Evolutionary conservation across 2,888 invertebrate genomes (phyloP).

Genomic region (Synergus laeviventris): DNA sequence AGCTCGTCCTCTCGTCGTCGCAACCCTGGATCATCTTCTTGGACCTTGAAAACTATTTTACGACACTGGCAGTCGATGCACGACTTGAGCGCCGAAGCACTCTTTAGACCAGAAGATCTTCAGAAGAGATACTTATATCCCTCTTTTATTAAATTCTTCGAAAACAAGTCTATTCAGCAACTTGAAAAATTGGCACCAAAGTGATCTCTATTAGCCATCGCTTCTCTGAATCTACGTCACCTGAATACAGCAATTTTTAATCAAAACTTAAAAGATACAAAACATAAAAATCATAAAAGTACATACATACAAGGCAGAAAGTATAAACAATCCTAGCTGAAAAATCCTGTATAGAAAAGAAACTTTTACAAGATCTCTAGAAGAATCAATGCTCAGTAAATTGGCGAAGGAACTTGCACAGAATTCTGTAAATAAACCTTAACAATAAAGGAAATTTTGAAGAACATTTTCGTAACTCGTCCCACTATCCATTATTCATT

Average conservation of each 20-base stretch:
- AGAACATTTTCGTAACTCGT: too few species aligned
- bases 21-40: slow-evolving; percentile 34
- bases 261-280: not conserved
- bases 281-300: not conserved
- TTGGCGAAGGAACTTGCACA: too few species aligned
- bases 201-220: slow-evolving; percentile 21
- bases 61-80: slow-evolving; percentile 31
- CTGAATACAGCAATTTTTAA: slow-evolving; percentile 12
- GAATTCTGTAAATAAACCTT: too few species aligned
- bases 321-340: not conserved
- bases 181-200: slow-evolving; percentile 22
- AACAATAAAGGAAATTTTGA: too few species aligned
- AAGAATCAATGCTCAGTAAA: too few species aligned
- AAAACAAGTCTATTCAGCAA: slow-evolving; percentile 35
- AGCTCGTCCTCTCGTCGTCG: slow-evolving; percentile 4
- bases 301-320: not conserved
- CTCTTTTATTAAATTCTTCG: slow-evolving; percentile 34
- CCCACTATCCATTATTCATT: not conserved
- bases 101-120: slow-evolving; percentile 23
- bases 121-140: slow-evolving; percentile 28
- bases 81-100: slow-evolving; percentile 21
- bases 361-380: too few species aligned
- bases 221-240: slow-evolving; percentile 14
- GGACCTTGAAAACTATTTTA: slow-evolving; percentile 38
- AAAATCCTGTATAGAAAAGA: too few species aligned